A percentile compares a stretch with the other conserved stretches of the same genome.
phyloP scores from a whole-genome alignment of 37 sponge, comb jelly and placozoan genomes.

The Cladorhizidae sp. region DNA sequence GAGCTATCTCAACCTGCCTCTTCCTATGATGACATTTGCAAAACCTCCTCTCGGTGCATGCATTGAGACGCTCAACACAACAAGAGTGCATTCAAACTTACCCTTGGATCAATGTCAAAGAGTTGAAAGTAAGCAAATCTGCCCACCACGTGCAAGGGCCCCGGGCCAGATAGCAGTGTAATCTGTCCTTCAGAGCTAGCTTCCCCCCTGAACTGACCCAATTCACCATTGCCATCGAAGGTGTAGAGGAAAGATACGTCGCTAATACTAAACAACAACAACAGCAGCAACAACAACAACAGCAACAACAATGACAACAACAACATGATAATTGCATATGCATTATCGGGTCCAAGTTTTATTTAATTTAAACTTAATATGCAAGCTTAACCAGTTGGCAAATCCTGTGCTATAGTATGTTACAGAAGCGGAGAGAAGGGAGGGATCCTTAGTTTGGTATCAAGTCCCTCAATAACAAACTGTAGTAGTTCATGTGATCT shows the following conservation, averaged over 20 bases:
- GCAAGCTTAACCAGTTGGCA: too few relatives aligned
- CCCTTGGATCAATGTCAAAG: slow-evolving; percentile 13
- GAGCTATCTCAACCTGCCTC: too few relatives aligned
- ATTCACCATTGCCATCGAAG: slow-evolving; percentile 8
- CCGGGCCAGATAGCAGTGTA: not conserved
- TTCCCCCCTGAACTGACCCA: slow-evolving; percentile 6
- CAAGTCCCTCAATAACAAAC: too few relatives aligned
- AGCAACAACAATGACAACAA: too few relatives aligned
- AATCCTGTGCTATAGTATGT: too few relatives aligned
- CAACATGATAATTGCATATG: too few relatives aligned
- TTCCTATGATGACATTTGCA: not conserved
- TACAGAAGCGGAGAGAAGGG: too few relatives aligned
- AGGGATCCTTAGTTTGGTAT: too few relatives aligned
- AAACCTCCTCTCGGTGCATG: not conserved
- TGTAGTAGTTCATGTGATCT: too few relatives aligned
- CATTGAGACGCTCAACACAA: not conserved
- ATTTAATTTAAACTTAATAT: too few relatives aligned
- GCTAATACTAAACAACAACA: not conserved
- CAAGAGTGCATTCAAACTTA: not conserved
- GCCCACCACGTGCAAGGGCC: not conserved
- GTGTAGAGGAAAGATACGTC: slow-evolving; percentile 5
- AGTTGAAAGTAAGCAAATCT: slow-evolving; percentile 4
- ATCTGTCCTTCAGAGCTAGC: not conserved
- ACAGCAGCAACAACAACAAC: too few relatives aligned
- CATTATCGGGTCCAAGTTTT: too few relatives aligned